Percentiles rank a stretch among this genome's conserved stretches.
These are phyloP conservation scores for Drosophila yooni DNA, from an alignment of 2,888 invertebrate species.

Conservation along the genomic window DNA sequence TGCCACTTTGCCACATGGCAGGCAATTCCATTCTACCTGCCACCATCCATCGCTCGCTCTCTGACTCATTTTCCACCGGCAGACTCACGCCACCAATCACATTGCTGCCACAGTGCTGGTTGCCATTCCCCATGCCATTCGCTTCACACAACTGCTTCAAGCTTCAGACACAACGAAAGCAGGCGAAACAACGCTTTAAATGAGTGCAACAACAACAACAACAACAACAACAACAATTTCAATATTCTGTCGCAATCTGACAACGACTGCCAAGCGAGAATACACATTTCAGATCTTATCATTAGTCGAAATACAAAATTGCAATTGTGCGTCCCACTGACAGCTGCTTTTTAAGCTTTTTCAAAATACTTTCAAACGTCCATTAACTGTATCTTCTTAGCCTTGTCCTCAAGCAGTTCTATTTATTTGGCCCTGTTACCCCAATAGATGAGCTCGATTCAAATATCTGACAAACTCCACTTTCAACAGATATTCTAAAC, in stretches of 20 bases:
- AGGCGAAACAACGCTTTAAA: constrained; percentile 27
- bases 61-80: neutral
- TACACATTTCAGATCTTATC: constrained; percentile 13
- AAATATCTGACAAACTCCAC: neutral
- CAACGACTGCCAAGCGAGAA: neutral
- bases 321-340: neutral
- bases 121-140: constrained; percentile 4
- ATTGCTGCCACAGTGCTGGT: constrained; percentile 3
- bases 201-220: constrained; percentile 16
- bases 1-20: constrained; percentile 65
- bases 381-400: neutral
- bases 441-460: neutral
- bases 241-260: constrained; percentile 3
- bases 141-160: constrained; percentile 7
- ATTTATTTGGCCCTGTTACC: neutral
- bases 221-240: constrained; percentile 8
- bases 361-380: neutral
- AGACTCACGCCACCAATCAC: neutral
- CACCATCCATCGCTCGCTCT: neutral
- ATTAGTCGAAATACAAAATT: neutral
- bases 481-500: neutral
- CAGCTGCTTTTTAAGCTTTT: neutral
- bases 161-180: constrained; percentile 14
- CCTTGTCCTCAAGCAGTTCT: neutral
- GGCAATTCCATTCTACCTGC: constrained; percentile 45